These are phyloP conservation scores for Papilio helenus DNA, from an alignment of 1,140 invertebrate species.

Conservation along the genomic window DNA sequence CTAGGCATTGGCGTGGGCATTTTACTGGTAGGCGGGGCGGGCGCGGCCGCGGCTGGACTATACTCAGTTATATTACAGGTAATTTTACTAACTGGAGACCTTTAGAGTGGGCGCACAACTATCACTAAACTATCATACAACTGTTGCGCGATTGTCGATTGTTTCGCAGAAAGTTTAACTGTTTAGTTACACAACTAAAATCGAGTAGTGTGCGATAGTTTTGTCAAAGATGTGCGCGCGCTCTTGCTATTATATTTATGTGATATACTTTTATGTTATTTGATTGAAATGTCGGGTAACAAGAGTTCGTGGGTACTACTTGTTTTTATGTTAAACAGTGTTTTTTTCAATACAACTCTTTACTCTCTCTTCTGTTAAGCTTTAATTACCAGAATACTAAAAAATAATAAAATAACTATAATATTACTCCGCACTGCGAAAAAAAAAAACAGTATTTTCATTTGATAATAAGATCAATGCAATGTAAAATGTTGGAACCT, in stretches of 20 bases:
- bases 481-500: slow-evolving; percentile 1
- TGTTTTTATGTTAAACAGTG: too few relatives aligned
- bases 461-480: neutral
- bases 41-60: slow-evolving; percentile 78
- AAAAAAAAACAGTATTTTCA: neutral
- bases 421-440: neutral
- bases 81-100: neutral
- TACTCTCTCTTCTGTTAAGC: neutral
- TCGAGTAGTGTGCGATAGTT: too few relatives aligned
- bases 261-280: too few relatives aligned
- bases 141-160: neutral
- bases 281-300: too few relatives aligned
- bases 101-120: too few relatives aligned
- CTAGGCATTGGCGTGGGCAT: slow-evolving; percentile 90
- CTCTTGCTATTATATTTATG: too few relatives aligned
- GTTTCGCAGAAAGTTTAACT: too few relatives aligned
- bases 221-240: too few relatives aligned
- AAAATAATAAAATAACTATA: too few relatives aligned
- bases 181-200: too few relatives aligned
- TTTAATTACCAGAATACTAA: neutral
- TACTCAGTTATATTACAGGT: slow-evolving; percentile 77
- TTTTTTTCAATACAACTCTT: too few relatives aligned
- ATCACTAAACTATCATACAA: too few relatives aligned
- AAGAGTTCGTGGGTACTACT: neutral
- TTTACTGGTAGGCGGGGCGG: slow-evolving; percentile 82